Percentiles rank a stretch among this genome's conserved stretches.
These are phyloP conservation scores for Florisuga fusca DNA, from an alignment of 2,797 vertebrate genomes.

Conservation along the genomic window DNA sequence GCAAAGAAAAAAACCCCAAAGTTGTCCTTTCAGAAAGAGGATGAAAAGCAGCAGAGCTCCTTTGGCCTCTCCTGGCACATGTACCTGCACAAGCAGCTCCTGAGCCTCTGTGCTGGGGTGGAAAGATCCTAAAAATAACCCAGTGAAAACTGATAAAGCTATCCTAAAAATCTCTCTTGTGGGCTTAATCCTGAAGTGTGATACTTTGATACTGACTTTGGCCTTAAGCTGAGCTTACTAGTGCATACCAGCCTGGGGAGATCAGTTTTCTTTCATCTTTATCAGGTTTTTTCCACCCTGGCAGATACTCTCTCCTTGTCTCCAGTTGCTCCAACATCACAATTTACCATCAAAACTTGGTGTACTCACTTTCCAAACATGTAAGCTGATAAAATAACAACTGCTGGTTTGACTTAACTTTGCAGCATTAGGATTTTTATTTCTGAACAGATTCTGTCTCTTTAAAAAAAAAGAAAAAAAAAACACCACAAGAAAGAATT, in stretches of 20 bases:
- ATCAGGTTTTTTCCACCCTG: neutral
- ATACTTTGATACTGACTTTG: neutral
- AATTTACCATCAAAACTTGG: slow-evolving; percentile 5
- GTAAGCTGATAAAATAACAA: slow-evolving; percentile 18
- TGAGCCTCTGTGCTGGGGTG: neutral
- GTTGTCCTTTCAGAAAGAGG: fast-evolving
- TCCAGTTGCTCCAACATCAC: slow-evolving; percentile 16
- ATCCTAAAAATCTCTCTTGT: neutral
- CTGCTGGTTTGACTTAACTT: neutral
- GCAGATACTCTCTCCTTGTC: neutral
- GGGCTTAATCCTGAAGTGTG: neutral
- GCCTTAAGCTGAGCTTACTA: neutral
- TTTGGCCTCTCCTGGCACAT: fast-evolving
- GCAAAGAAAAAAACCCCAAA: neutral
- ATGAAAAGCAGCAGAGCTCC: neutral
- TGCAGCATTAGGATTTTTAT: neutral
- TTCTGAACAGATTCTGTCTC: neutral
- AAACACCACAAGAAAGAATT: neutral
- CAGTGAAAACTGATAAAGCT: neutral
- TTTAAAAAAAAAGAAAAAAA: neutral
- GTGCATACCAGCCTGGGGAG: neutral
- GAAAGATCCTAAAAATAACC: slow-evolving; percentile 1
- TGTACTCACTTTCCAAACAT: neutral
- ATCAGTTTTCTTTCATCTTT: slow-evolving; percentile 32
- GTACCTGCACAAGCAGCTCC: neutral